Percentiles rank a stretch among this genome's conserved stretches.
These are phyloP conservation scores for Brachyrhaphis roseni DNA, from an alignment of 2,797 vertebrate species.

Conservation along the genomic window DNA sequence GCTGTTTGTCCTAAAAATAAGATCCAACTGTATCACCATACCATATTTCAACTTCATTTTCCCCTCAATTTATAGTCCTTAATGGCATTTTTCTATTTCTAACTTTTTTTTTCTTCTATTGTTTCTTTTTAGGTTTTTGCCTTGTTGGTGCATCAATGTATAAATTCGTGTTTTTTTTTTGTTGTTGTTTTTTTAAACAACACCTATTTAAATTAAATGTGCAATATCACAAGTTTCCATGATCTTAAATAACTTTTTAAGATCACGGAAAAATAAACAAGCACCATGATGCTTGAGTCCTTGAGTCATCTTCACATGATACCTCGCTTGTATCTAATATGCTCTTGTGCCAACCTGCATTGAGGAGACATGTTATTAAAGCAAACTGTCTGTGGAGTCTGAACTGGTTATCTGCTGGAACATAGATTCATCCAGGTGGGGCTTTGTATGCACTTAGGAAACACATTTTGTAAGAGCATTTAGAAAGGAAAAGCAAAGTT, in stretches of 20 bases:
- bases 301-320: conserved; percentile 11
- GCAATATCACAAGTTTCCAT: too few species aligned
- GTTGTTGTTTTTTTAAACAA: too few species aligned
- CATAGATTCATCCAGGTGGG: not conserved
- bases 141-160: not conserved
- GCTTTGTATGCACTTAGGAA: not conserved
- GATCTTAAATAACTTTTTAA: not conserved
- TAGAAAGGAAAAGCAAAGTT: not conserved
- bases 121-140: not conserved
- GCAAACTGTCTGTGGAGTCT: conserved; percentile 10
- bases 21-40: not conserved
- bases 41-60: not conserved
- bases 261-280: conserved; percentile 3
- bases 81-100: not conserved
- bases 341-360: conserved; percentile 2
- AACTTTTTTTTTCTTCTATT: not conserved
- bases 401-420: not conserved
- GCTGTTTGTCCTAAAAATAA: not conserved
- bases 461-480: not conserved
- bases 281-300: not conserved
- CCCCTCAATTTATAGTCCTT: not conserved
- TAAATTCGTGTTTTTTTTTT: not conserved
- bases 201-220: not conserved
- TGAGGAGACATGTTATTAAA: conserved; percentile 12
- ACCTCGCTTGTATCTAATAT: not conserved